Evolutionary conservation across 2,888 invertebrate species (phyloP), one percentile per base, ranked within the genome.

Genomic region (Drosophila lacicola): DNA sequence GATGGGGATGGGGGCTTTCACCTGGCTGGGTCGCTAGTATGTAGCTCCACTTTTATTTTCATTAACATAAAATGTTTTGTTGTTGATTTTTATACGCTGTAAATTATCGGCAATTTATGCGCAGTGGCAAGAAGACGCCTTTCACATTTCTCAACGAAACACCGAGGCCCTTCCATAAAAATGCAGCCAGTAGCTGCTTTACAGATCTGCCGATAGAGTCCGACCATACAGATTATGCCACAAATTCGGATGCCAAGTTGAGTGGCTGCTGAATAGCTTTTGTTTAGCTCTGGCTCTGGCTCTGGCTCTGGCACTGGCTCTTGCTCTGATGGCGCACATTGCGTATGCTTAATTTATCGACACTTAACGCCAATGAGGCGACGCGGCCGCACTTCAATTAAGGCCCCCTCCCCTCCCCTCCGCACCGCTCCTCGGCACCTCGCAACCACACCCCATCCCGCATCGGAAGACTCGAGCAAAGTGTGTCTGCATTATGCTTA

Each of bases 341-440:
- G 84, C 84, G 84, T 88, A 85, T 86, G 71, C 83, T 84, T 89
- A 90, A 89, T 89, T 89, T 90, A 85, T 90, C 74, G 85, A 85
- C 89, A 89, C 90, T 91, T 90, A 90, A 89, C 84, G 90, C 87
- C 88, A 88, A 89, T 79, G 85, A 82, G 84, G 90, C 81, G 83
- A 74, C 62, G 82, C 85, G 60, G 66, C 67, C 67, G 76, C 90
- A 86, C 83, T 90, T 82, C 83, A 85, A 85, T 85, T 85, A 89
- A 86, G 74, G 46, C 42, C 51, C 36, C 42, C 37, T 9, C 41
- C 19, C 34, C 14, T 8, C 9, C 42, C n/a, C 33, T 17, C 39
- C 3, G 4, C 34, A 6, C 41, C 4, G 1, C 25, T 19, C 4
- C 11, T n/a, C 17, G 11, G 17, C 19, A 6, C 8, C 6, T 4